Base-by-base conservation (phyloP, 1,140 invertebrate genomes). In the Bombus consobrinus region DNA sequence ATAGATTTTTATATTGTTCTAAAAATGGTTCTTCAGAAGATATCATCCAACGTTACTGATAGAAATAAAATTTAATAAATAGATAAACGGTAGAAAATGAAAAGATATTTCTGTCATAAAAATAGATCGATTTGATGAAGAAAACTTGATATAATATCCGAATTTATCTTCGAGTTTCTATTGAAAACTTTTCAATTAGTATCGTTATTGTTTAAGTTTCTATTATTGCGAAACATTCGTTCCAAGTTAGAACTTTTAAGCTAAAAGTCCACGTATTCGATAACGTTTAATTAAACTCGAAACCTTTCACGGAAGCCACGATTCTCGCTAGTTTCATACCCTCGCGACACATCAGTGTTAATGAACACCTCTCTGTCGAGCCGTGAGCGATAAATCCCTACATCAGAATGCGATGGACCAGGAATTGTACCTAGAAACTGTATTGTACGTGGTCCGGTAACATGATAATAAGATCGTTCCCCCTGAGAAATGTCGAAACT, bases 381-480 rank as follows among this genome's bases (percentile, higher is more conserved):
- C 25, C 1, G 10, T 22, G 13, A 37, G 41, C 39, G 28, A 77
- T 68, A 83, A 83, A 68, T 77, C 73, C 28, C 22, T 43, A 5
- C 62, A 59, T 77, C 81, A 39, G 18, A 3, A 18, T 8, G 18
- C 64, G 64, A 77, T 41, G 62, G 32, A 39, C 47, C 62, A n/a
- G 28, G n/a, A 83, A 77, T 83, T 57, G 47, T 68, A 77, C n/a
- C 41, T 47, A n/a, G 37, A 47, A 69, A 69, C 74, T 28, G 73
- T 34, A 77, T 83, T 83, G 73, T 77, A 76, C 18, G 73, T 43
- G 47, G 74, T 15, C n/a, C 28, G 43, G 43, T 22, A 69, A 77
- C 34, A 28, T 47, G n/a, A 69, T 77, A 69, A 68, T 83, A 83
- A 83, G 64, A 77, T 77, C 43, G 2, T 37, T 13, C 34, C 81